Evolutionary conservation across 2,113 vertebrate genomes (phyloP), one percentile per base, ranked within the genome.

Genomic region (Puffinus mauretanicus): DNA sequence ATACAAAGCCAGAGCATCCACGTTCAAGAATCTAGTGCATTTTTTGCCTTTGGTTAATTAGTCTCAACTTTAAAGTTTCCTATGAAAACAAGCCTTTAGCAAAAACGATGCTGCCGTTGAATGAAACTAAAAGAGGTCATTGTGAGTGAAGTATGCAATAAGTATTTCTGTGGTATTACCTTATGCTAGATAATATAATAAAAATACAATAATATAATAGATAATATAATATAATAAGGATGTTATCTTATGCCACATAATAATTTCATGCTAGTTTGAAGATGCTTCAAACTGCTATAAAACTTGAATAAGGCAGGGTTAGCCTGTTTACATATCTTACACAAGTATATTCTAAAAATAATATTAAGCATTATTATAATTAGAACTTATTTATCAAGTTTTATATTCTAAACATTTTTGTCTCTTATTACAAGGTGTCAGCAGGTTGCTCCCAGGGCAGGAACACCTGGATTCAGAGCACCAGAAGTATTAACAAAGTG

Each of bases 381-480:
- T 62, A 78, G 49, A 81, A 76, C 24, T 78, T 40, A 58, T 14
- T 51, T 82, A 71, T 9, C n/a, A 57, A 44, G 11, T 72, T 67
- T 9, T 38, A 13, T 54, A 16, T 92, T 79, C 22, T 64, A 62
- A 95, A 46, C 40, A 2, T 49, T 5, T 72, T 91, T 92, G 54
- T 95, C 78, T 79, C 29, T 72, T 51, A 20, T 95, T 40, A 36
- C 83, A 97, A 99, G 99, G 94, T 98, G 98, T 94, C 99, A 99
- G 58, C 99, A 99, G 97, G 98, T 99, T 91, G 99, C 99, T 58
- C 99, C 99, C 46, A 98, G 99, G 82, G 99, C 99, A 82, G 99
- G 99, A 64, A 99, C 99, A 16, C 99, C 99, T 14, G 99, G 99
- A 82, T 99, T 99, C 96, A 98, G 99, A 98, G 99, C 99, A 52